These are phyloP conservation scores for Ennomos quercinarius DNA, from an alignment of 2,888 invertebrate genomes.

Conservation along the genomic window DNA sequence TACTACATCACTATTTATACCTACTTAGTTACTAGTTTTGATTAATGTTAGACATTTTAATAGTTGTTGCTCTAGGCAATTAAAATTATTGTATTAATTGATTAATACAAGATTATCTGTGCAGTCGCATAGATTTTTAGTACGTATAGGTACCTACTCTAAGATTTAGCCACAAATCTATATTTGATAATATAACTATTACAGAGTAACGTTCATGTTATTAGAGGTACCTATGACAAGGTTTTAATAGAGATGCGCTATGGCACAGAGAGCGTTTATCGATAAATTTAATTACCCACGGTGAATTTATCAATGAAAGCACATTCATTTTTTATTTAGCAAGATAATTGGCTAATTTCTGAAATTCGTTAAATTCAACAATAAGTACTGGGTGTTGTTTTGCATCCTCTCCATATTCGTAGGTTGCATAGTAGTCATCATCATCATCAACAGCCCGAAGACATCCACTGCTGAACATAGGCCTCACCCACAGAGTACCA, in stretches of 20 bases:
- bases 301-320: too few relatives aligned
- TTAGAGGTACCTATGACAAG: conserved; percentile 24
- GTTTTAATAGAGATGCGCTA: conserved; percentile 21
- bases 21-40: conserved; percentile 7
- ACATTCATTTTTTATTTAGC: too few relatives aligned
- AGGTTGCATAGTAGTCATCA: too few relatives aligned
- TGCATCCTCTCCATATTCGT: too few relatives aligned
- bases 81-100: not conserved
- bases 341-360: too few relatives aligned
- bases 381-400: too few relatives aligned
- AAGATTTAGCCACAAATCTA: conserved; percentile 24
- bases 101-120: conserved; percentile 26
- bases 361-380: too few relatives aligned
- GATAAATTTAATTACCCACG: not conserved
- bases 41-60: conserved; percentile 26
- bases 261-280: conserved; percentile 4
- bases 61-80: conserved; percentile 23
- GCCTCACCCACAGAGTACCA: too few relatives aligned
- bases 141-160: too few relatives aligned
- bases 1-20: not conserved
- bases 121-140: conserved; percentile 21
- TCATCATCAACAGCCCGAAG: too few relatives aligned
- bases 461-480: too few relatives aligned
- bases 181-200: conserved; percentile 36
- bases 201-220: conserved; percentile 21